Evolutionary conservation across 2,797 vertebrate species (phyloP).

Genomic region (Sternotherus odoratus): DNA sequence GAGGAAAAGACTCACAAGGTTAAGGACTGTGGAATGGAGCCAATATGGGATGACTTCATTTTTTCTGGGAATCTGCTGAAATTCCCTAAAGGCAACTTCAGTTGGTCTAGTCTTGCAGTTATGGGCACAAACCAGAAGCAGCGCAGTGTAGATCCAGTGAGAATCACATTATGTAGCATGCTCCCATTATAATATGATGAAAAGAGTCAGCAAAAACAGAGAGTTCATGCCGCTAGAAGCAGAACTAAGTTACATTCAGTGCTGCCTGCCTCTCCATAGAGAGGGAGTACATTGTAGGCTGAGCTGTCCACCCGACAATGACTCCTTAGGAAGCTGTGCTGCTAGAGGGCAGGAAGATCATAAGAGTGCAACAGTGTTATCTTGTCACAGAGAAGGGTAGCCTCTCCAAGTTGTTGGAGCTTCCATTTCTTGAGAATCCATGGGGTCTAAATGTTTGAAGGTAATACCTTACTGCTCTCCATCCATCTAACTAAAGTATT

Average conservation of each 20-base stretch:
- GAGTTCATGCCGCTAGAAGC: neutral
- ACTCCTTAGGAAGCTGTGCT: neutral
- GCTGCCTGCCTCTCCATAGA: neutral
- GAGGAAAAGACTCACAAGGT: neutral
- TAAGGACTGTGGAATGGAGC: neutral
- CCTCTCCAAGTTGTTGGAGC: neutral
- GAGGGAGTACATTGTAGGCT: accelerated
- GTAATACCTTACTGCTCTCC: neutral
- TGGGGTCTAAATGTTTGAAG: neutral
- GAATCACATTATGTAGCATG: neutral
- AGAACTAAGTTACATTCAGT: neutral
- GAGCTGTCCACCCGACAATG: neutral
- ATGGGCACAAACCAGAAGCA: neutral
- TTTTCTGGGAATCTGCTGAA: neutral
- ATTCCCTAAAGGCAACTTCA: neutral
- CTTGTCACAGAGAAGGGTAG: neutral
- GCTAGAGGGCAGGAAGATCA: neutral
- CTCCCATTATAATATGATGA: neutral
- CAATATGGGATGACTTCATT: neutral
- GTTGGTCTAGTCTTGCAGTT: neutral
- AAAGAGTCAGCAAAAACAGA: neutral
- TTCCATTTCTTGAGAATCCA: neutral
- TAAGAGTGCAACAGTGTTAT: neutral
- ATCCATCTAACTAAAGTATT: neutral
- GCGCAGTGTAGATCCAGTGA: neutral